phyloP scores from a whole-genome alignment of 2,888 invertebrate species.

The Sarcophaga caerulescens region DNA sequence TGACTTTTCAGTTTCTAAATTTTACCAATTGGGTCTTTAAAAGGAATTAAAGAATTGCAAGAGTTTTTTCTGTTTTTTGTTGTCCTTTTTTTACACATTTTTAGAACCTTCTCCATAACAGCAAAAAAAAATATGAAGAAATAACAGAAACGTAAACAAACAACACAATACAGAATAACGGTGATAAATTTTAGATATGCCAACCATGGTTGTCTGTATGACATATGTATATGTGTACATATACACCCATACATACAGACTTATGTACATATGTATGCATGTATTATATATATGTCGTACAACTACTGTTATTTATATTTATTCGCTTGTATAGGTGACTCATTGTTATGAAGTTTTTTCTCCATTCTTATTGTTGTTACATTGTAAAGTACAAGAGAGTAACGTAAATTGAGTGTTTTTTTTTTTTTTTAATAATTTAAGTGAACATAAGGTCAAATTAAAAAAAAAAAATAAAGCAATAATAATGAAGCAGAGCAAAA shows the following conservation, averaged over 20 bases:
- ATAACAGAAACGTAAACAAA: slow-evolving; percentile 44
- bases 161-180: slow-evolving; percentile 8
- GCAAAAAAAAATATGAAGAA: not conserved
- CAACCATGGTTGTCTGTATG: not conserved
- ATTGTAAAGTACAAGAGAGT: not conserved
- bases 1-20: not conserved
- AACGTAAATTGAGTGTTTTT: not conserved
- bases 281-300: not conserved
- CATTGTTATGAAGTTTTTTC: slow-evolving; percentile 43
- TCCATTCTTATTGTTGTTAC: not conserved
- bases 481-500: not conserved
- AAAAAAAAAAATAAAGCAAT: not conserved
- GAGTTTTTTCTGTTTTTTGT: not conserved
- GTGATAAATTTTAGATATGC: slow-evolving; percentile 16
- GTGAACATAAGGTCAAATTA: slow-evolving; percentile 11
- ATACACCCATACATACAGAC: not conserved
- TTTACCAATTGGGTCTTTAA: slow-evolving; percentile 20
- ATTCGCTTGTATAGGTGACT: slow-evolving; percentile 34
- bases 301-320: slow-evolving; percentile 7
- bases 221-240: not conserved
- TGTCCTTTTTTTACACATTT: not conserved
- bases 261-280: not conserved
- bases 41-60: slow-evolving; percentile 7
- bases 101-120: slow-evolving; percentile 7
- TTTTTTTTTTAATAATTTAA: slow-evolving; percentile 17